These are phyloP conservation scores for Riparia riparia DNA, from an alignment of 2,113 vertebrate species.

Conservation along the genomic window DNA sequence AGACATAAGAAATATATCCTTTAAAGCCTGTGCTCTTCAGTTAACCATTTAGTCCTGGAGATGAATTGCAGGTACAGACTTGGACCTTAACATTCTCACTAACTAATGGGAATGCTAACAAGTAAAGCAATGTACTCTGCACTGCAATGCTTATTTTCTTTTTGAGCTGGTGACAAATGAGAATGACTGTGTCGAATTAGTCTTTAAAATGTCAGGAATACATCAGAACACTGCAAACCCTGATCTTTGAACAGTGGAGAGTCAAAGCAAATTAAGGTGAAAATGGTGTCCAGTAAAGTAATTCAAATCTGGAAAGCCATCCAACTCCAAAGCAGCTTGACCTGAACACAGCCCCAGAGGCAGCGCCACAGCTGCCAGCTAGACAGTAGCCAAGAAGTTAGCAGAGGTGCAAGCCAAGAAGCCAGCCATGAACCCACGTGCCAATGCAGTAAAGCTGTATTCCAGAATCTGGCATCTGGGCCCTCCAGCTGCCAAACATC, in stretches of 20 bases:
- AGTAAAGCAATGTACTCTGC: not conserved
- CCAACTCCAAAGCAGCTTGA: conserved; percentile 9
- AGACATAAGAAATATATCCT: not conserved
- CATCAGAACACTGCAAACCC: not conserved
- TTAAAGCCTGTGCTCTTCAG: not conserved
- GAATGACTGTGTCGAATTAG: not conserved
- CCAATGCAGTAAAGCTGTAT: conserved; percentile 6
- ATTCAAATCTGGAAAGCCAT: conserved; percentile 1
- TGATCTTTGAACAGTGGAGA: not conserved
- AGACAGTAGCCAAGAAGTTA: conserved; percentile 11
- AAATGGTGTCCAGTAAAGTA: not conserved
- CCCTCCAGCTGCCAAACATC: conserved; percentile 42
- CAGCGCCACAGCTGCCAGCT: not conserved
- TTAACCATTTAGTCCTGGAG: not conserved
- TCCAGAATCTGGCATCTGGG: conserved; percentile 22
- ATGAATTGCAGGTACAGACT: not conserved
- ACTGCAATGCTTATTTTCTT: not conserved
- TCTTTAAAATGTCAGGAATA: conserved; percentile 21
- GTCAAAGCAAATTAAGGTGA: not conserved
- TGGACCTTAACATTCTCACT: not conserved
- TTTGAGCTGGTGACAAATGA: conserved; percentile 12
- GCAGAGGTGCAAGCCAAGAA: conserved; percentile 25
- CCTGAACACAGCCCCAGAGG: not conserved
- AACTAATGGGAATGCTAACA: not conserved
- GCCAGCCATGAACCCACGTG: not conserved